phyloP scores from a whole-genome alignment of 2,797 vertebrate species.

The Hemibagrus guttatus region DNA sequence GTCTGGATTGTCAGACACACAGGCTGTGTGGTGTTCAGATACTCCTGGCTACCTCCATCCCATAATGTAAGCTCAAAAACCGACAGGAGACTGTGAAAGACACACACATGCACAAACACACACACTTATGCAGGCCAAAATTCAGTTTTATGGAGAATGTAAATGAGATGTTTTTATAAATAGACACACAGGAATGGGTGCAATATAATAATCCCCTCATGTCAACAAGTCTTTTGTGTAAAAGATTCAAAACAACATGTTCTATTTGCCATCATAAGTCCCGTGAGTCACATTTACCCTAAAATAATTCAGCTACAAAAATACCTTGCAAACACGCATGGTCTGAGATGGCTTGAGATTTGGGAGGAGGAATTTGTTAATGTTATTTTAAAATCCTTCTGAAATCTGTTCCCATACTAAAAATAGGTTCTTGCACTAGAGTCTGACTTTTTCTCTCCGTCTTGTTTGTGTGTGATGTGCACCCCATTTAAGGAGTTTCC shows the following conservation, averaged over 20 bases:
- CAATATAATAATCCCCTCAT: not conserved
- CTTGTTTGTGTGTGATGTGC: not conserved
- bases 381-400: constrained; percentile 30
- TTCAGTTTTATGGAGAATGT: not conserved
- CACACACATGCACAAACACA: not conserved
- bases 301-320: constrained; percentile 26
- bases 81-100: not conserved
- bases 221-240: constrained; percentile 4
- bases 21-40: constrained; percentile 3
- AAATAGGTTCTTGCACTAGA: constrained; percentile 31
- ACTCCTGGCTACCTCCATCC: constrained; percentile 6
- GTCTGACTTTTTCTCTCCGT: not conserved
- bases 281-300: constrained; percentile 30
- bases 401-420: constrained; percentile 39
- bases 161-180: not conserved
- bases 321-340: constrained; percentile 22
- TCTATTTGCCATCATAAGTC: constrained; percentile 19
- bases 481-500: not conserved
- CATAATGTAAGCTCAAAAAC: constrained; percentile 24
- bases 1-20: constrained; percentile 28
- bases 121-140: not conserved
- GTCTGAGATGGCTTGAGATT: not conserved
- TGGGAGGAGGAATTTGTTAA: constrained; percentile 22
- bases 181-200: not conserved
- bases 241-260: not conserved